phyloP scores from a whole-genome alignment of 2,888 invertebrate genomes.

The Eulithis testata region DNA sequence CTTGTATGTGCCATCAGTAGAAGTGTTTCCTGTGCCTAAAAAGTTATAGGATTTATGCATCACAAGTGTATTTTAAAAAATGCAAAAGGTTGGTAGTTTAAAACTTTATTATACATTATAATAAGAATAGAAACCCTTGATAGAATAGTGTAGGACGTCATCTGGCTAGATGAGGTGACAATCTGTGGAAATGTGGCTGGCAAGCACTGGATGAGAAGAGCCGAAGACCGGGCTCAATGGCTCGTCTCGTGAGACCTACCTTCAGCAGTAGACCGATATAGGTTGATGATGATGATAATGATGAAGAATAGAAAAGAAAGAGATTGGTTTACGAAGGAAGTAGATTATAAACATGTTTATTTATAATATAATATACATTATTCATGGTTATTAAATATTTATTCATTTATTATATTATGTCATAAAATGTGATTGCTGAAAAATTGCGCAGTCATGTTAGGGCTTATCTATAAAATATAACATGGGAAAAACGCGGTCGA shows the following conservation, averaged over 20 bases:
- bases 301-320: background rate
- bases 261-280: too few relatives aligned
- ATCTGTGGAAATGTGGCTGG: too few relatives aligned
- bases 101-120: background rate
- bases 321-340: conserved; percentile 6
- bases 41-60: conserved; percentile 17
- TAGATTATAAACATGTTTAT: conserved; percentile 13
- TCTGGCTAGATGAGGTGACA: too few relatives aligned
- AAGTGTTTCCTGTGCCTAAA: conserved; percentile 97
- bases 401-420: too few relatives aligned
- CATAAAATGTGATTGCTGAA: conserved; percentile 5
- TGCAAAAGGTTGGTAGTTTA: background rate
- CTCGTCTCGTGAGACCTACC: too few relatives aligned
- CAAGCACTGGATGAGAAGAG: too few relatives aligned
- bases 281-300: too few relatives aligned
- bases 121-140: too few relatives aligned
- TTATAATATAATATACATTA: too few relatives aligned
- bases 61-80: conserved; percentile 9
- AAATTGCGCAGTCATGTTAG: conserved; percentile 8
- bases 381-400: too few relatives aligned
- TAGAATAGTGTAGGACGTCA: too few relatives aligned
- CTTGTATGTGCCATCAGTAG: conserved; percentile 97
- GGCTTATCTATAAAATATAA: background rate
- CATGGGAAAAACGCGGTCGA: background rate
- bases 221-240: too few relatives aligned